A percentile compares a stretch with the other conserved stretches of the same genome.
phyloP scores from a whole-genome alignment of 1,140 invertebrate species.

The Rhysida immarginata region DNA sequence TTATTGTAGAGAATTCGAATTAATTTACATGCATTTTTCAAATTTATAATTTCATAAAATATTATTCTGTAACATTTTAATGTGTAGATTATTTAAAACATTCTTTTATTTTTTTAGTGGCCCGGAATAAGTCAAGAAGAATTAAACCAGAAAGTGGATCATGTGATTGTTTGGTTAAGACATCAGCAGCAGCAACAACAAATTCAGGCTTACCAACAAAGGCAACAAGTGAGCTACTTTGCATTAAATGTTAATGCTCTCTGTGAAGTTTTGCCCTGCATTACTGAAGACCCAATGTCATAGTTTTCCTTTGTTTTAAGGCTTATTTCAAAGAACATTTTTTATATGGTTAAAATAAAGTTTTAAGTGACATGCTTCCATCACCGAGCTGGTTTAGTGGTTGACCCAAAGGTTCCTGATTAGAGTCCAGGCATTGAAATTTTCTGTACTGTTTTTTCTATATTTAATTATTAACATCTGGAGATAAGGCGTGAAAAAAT shows the following conservation, averaged over 20 bases:
- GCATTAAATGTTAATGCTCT: background rate
- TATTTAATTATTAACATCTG: too few relatives aligned
- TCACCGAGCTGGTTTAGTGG: too few relatives aligned
- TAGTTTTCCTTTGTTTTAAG: too few relatives aligned
- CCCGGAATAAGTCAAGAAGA: conserved; percentile 1
- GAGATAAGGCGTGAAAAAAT: too few relatives aligned
- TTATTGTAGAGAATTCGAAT: too few relatives aligned
- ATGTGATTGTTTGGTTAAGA: conserved; percentile 2
- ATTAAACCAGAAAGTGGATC: background rate
- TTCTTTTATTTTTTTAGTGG: background rate
- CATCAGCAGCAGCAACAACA: conserved; percentile 1
- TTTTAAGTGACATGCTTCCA: background rate
- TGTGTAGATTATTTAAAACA: too few relatives aligned
- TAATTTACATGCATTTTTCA: too few relatives aligned
- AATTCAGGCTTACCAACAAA: background rate
- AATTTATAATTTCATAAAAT: too few relatives aligned
- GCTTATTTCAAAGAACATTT: background rate
- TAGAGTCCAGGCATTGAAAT: too few relatives aligned
- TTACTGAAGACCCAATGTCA: background rate
- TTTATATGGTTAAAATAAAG: background rate
- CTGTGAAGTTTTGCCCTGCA: background rate
- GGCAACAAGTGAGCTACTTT: background rate
- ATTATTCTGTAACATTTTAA: too few relatives aligned
- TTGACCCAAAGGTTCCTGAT: too few relatives aligned
- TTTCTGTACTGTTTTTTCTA: too few relatives aligned